Percentiles rank a stretch among this genome's conserved stretches.
Conservation (phyloP, 2,888 invertebrate species). For the Desoria tigrina region DNA sequence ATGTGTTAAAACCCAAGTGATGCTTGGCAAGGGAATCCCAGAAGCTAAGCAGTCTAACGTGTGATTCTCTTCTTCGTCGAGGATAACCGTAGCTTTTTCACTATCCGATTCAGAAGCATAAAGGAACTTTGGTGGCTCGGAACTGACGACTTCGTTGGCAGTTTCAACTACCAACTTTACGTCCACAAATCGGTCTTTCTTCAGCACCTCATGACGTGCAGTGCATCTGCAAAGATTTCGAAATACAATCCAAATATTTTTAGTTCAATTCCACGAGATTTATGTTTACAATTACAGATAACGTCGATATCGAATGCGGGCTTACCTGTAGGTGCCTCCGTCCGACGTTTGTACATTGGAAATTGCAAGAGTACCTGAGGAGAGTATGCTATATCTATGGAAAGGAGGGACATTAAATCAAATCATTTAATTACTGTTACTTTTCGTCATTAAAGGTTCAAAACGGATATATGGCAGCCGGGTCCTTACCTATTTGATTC, state of each 20-base stretch:
- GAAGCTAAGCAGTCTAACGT: constrained; percentile 46
- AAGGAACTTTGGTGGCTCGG: constrained; percentile 42
- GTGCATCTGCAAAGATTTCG: constrained; percentile 46
- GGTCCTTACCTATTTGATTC: constrained; percentile 42
- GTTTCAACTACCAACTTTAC: constrained; percentile 42
- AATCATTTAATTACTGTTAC: too few relatives aligned
- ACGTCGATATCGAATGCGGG: neutral
- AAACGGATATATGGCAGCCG: too few relatives aligned
- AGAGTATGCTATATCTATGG: constrained; percentile 45
- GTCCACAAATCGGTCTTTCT: constrained; percentile 36
- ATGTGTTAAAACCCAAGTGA: constrained; percentile 43
- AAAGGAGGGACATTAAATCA: too few relatives aligned
- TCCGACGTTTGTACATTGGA: constrained; percentile 38
- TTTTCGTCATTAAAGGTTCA: too few relatives aligned
- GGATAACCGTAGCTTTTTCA: constrained; percentile 35
- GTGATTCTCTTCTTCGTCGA: constrained; percentile 42
- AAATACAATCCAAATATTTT: neutral
- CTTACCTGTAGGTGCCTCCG: constrained; percentile 46
- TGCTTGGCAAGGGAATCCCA: constrained; percentile 42
- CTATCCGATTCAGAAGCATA: constrained; percentile 31
- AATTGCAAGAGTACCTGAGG: constrained; percentile 50
- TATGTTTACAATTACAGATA: neutral
- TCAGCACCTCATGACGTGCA: constrained; percentile 39
- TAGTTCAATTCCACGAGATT: too few relatives aligned
- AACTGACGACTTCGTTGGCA: constrained; percentile 30